phyloP scores from a whole-genome alignment of 2,797 vertebrate genomes.

The Hoplostethus atlanticus region DNA sequence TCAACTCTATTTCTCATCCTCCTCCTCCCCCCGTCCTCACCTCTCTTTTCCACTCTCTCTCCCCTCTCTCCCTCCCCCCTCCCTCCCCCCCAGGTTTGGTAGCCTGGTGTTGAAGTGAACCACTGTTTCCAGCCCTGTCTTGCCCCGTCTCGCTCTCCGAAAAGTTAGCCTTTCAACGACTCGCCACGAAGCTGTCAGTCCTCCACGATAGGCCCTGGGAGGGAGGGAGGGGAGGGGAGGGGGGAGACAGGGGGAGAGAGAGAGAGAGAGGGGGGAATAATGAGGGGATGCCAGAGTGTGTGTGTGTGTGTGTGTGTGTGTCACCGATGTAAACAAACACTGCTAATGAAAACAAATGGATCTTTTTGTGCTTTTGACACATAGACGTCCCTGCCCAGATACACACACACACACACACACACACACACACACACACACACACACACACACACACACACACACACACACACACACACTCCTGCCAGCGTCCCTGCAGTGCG shows the following conservation, averaged over 20 bases:
- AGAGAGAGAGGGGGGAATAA: constrained; percentile 29
- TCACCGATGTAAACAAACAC: constrained; percentile 44
- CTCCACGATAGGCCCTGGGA: not conserved
- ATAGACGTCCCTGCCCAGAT: constrained; percentile 51
- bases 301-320: constrained; percentile 7
- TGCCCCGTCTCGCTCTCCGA: not conserved
- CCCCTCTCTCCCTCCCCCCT: not conserved
- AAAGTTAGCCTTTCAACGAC: constrained; percentile 15
- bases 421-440: not conserved
- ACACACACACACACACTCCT: constrained; percentile 6
- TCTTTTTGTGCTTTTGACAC: constrained; percentile 57
- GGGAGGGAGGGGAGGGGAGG: too few species aligned
- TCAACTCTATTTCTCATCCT: not conserved
- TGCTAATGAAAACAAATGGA: constrained; percentile 64
- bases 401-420: too few species aligned
- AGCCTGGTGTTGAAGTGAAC: constrained; percentile 6
- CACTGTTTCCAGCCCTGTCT: constrained; percentile 21
- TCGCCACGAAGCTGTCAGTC: constrained; percentile 10
- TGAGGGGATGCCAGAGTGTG: constrained; percentile 1
- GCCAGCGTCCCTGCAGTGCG: constrained; percentile 25
- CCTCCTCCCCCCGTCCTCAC: constrained; percentile 9
- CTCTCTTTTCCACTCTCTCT: too few species aligned
- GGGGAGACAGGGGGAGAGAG: too few species aligned
- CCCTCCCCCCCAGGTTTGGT: constrained; percentile 4
- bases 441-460: not conserved